Base-by-base conservation (phyloP, 1,140 invertebrate genomes). In the Elymnias hypermnestra region DNA sequence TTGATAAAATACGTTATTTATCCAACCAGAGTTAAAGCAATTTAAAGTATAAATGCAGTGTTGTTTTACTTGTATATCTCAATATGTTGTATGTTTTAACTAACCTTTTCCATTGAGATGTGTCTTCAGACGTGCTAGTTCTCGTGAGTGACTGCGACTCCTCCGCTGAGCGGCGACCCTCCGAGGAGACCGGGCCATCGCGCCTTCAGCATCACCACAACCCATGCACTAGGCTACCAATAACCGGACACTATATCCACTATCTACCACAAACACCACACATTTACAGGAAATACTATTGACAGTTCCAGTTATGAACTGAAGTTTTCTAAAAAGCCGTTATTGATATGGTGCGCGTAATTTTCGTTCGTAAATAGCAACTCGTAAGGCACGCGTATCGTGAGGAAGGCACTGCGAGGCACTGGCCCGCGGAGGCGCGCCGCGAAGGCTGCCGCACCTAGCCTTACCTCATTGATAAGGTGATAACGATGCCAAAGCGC, bases 71-170 rank as follows among this genome's bases (percentile, higher is more conserved):
- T n/a, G n/a, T n/a, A n/a, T n/a, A n/a, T n/a, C n/a, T n/a, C n/a
- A n/a, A n/a, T n/a, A n/a, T n/a, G n/a, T n/a, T n/a, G n/a, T n/a
- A 8, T 9, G n/a, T 2, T n/a, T 26, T 10, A 3, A 43, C 47
- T 5, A 8, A 83, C 75, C 78, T 83, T 81, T 83, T 40, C 57
- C 63, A 29, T 69, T 73, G 17, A 83, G 71, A 45, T 83, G 78
- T 3, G 72, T 78, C 22, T 59, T 44, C 21, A 83, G 50, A 3
- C 78, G 57, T 8, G 63, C 49, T 9, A 83, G 57, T 39, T 83
- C 78, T 29, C 74, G 26, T 22, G 67, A 72, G 3, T 69, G 57
- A 46, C 68, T 73, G 22, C 74, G 45, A 42, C 64, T 69, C 18
- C 65, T 28, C 10, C 75, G 62, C 18, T 64, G 62, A 5, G 65